Conservation (phyloP, 2,113 vertebrate species). For the cat (Felis catus) region DNA sequence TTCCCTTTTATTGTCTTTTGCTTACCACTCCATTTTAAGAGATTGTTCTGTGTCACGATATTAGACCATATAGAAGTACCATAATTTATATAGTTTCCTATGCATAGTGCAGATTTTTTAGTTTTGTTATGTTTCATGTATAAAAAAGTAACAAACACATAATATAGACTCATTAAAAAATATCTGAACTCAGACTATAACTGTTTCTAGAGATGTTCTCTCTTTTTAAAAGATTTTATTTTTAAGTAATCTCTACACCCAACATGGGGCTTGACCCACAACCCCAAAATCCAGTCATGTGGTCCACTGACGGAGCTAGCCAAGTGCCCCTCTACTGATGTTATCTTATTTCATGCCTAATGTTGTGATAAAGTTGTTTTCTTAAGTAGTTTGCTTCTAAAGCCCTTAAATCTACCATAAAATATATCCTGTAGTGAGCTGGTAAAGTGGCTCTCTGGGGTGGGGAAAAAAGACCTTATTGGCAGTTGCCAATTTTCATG, state of each 20-base stretch:
- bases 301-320: background rate
- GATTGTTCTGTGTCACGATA: background rate
- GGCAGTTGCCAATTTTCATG: background rate
- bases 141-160: background rate
- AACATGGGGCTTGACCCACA: background rate
- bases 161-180: background rate
- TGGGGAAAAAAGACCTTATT: background rate
- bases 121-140: background rate
- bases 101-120: background rate
- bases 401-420: background rate
- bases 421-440: background rate
- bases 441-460: background rate
- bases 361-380: background rate
- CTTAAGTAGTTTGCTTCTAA: conserved; percentile 13
- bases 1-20: background rate
- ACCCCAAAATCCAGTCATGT: background rate
- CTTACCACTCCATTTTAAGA: background rate
- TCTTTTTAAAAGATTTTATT: background rate
- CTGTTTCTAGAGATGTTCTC: background rate
- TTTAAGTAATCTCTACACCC: background rate
- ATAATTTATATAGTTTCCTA: background rate
- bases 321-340: background rate
- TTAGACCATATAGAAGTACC: background rate
- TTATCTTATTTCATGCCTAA: background rate
- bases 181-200: background rate